Base-by-base conservation (phyloP, 2,113 vertebrate genomes). In the Nestor notabilis region DNA sequence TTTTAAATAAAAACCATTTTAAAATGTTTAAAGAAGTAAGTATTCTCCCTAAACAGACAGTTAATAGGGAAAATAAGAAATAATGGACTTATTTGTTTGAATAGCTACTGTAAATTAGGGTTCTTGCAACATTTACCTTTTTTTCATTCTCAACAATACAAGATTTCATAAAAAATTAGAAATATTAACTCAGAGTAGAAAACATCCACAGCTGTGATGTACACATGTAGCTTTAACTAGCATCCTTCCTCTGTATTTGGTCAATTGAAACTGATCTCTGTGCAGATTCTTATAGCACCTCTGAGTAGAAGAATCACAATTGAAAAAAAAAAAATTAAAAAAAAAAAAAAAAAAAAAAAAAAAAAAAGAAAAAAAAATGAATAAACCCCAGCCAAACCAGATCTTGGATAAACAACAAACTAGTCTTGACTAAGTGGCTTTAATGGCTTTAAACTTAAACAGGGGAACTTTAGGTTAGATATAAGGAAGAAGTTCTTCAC, bases 61-160 rank as follows among this genome's bases (percentile, higher is more conserved):
- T 17, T 58, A 72, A 47, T 37, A 8, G 2, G 1, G 25, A n/a
- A 56, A 77, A 72, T 43, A 12, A 41, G 28, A 61, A 35, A 44
- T 9, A 65, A 80, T 50, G 44, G 2, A 15, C 24, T 20, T n/a
- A 43, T 25, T 64, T 2, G 44, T 74, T 64, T 86, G 12, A 89
- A 35, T 72, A 71, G 55, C 1, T 25, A 28, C 3, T 28, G 37
- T 64, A 31, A 72, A 46, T 68, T 55, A 55, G 7, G 17, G 5
- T 1, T 60, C 0, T 35, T 46, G 33, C 16, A 64, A 47, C 5
- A 35, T 24, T 43, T 63, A 25, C 2, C 2, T 27, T 6, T 58
- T 81, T 84, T 78, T 49, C 27, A 28, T 47, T 17, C 14, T n/a
- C 41, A 46, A 31, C 8, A 69, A 61, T 24, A 16, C 2, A 68